These are phyloP conservation scores for Nomia melanderi DNA, from an alignment of 1,140 invertebrate genomes.

Conservation along the genomic window DNA sequence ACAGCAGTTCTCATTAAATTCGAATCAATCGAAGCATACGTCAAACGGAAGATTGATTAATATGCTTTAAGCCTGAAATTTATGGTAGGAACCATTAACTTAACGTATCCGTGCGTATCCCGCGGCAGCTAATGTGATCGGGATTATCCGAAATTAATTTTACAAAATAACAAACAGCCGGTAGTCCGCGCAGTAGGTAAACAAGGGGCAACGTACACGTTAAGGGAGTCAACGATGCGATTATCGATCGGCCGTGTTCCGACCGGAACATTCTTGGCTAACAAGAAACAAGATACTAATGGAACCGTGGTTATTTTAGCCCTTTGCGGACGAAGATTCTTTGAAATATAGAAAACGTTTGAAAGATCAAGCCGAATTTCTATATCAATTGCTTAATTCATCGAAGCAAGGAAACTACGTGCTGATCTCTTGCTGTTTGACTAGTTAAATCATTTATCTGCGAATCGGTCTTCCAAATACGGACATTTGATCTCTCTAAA, in stretches of 20 bases:
- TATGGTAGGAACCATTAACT: constrained; percentile 20
- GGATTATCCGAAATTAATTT: constrained; percentile 40
- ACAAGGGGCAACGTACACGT: not conserved
- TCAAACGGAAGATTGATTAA: constrained; percentile 16
- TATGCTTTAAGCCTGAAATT: constrained; percentile 11
- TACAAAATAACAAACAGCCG: constrained; percentile 11
- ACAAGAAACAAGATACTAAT: not conserved
- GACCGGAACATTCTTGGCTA: not conserved
- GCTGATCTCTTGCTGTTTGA: too few relatives aligned
- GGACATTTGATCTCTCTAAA: too few relatives aligned
- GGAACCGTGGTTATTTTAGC: not conserved
- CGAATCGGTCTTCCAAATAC: too few relatives aligned
- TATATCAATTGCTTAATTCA: too few relatives aligned
- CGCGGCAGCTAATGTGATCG: not conserved
- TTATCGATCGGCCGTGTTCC: constrained; percentile 9
- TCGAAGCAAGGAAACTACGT: too few relatives aligned
- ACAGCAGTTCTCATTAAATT: constrained; percentile 2
- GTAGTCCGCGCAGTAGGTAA: not conserved
- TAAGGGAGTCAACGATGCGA: not conserved
- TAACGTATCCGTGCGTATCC: constrained; percentile 8
- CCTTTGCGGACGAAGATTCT: too few relatives aligned
- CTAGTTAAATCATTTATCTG: too few relatives aligned
- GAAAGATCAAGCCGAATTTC: too few relatives aligned
- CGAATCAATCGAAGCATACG: constrained; percentile 10
- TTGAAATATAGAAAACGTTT: too few relatives aligned